Percentiles rank a stretch among this genome's conserved stretches.
Evolutionary conservation across 2,888 invertebrate species (phyloP).

Genomic region (Ditylenchus weischeri): DNA sequence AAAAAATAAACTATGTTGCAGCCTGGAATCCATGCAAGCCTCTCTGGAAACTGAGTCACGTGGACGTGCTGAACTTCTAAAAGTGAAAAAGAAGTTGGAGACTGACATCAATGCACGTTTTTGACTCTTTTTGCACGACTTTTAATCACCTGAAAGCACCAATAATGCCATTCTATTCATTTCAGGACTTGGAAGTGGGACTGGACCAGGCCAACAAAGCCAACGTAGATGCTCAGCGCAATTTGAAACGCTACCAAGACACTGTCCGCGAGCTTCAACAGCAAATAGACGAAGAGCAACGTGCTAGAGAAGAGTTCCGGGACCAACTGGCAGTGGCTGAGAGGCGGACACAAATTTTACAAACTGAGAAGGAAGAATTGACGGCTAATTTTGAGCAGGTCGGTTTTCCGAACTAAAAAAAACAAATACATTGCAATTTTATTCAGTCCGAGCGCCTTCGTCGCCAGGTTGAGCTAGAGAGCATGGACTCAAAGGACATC

Average conservation of each 20-base stretch:
- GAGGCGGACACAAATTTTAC: conserved; percentile 91
- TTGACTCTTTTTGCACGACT: background rate
- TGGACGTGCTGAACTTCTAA: conserved; percentile 97
- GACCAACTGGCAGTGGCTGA: conserved; percentile 96
- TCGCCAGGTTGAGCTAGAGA: conserved; percentile 94
- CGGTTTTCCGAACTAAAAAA: background rate
- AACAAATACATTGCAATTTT: background rate
- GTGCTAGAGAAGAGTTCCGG: conserved; percentile 91
- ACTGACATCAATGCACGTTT: conserved; percentile 67
- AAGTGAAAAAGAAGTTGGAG: conserved; percentile 69
- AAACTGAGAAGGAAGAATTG: conserved; percentile 96
- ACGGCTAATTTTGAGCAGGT: conserved; percentile 64
- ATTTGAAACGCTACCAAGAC: conserved; percentile 65
- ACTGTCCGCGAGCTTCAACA: conserved; percentile 68
- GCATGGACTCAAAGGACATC: conserved; percentile 95
- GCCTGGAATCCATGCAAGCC: conserved; percentile 98
- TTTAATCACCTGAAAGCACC: background rate
- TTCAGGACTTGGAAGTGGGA: conserved; percentile 85
- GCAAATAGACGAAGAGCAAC: conserved; percentile 85
- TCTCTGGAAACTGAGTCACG: conserved; percentile 97
- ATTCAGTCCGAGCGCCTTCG: conserved; percentile 84
- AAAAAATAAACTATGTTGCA: no score
- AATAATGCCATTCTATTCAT: background rate
- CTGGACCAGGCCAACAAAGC: conserved; percentile 95
- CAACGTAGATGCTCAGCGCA: conserved; percentile 72